Evolutionary conservation across 2,113 vertebrate species (phyloP).

Genomic region (Crypturellus undulatus): DNA sequence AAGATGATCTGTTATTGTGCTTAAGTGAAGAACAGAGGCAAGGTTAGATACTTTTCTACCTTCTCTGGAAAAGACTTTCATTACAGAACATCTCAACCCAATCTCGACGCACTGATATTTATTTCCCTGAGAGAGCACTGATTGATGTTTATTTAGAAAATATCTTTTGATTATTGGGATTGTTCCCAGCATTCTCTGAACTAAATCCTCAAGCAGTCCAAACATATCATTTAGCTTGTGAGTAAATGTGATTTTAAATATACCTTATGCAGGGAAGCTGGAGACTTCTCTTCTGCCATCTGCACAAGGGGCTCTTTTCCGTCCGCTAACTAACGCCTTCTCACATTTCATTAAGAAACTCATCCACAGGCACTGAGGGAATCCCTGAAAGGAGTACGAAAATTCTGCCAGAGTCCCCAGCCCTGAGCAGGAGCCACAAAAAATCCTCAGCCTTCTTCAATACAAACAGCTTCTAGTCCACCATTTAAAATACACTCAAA

Average conservation of each 20-base stretch:
- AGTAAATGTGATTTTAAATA: conserved; percentile 32
- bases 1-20: not conserved
- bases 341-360: not conserved
- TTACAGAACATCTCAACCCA: not conserved
- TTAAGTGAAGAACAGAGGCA: not conserved
- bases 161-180: not conserved
- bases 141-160: not conserved
- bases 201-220: not conserved
- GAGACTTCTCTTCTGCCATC: not conserved
- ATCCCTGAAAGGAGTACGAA: not conserved
- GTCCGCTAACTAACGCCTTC: not conserved
- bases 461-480: not conserved
- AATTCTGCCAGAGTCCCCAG: not conserved
- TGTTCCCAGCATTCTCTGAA: not conserved
- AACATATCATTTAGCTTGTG: not conserved
- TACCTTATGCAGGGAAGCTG: not conserved
- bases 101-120: not conserved
- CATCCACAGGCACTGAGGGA: not conserved
- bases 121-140: not conserved
- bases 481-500: not conserved
- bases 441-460: not conserved
- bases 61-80: not conserved
- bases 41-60: not conserved
- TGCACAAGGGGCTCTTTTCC: not conserved
- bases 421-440: not conserved